These are phyloP conservation scores for Eufriesea mexicana DNA, from an alignment of 1,140 invertebrate species.

Conservation along the genomic window DNA sequence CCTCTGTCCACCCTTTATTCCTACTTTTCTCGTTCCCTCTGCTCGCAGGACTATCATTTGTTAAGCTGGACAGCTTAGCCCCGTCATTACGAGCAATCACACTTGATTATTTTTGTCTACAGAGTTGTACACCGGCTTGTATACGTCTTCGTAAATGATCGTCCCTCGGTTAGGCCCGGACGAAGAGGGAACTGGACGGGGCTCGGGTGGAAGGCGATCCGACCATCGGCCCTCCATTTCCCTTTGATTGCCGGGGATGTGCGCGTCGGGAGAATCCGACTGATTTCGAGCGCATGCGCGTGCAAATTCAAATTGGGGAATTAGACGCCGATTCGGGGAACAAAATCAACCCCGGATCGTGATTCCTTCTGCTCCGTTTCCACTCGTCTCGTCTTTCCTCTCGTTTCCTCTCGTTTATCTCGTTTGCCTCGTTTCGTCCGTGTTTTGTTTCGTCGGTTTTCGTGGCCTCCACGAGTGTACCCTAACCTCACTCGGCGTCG, in stretches of 20 bases:
- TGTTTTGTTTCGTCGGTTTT: not conserved
- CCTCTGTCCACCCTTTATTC: slow-evolving; percentile 57
- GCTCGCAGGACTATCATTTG: slow-evolving; percentile 78
- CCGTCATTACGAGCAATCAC: slow-evolving; percentile 82
- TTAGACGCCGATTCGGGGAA: slow-evolving; percentile 64
- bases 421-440: not conserved
- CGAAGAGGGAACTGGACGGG: not conserved
- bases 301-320: slow-evolving; percentile 72
- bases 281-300: slow-evolving; percentile 57
- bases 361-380: not conserved
- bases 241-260: slow-evolving; percentile 63
- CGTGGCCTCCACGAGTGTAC: not conserved
- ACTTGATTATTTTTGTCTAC: slow-evolving; percentile 83
- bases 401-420: too few relatives aligned
- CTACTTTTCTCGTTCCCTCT: slow-evolving; percentile 50
- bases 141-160: slow-evolving; percentile 58
- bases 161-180: slow-evolving; percentile 27
- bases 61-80: slow-evolving; percentile 81
- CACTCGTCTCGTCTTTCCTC: too few relatives aligned
- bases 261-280: slow-evolving; percentile 36
- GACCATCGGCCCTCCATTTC: slow-evolving; percentile 61
- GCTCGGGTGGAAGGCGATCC: not conserved
- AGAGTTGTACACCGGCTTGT: slow-evolving; percentile 65
- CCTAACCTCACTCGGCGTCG: not conserved
- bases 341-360: slow-evolving; percentile 32